Base-by-base conservation (phyloP, 2,888 invertebrate genomes). In the Luperina nickerlii region DNA sequence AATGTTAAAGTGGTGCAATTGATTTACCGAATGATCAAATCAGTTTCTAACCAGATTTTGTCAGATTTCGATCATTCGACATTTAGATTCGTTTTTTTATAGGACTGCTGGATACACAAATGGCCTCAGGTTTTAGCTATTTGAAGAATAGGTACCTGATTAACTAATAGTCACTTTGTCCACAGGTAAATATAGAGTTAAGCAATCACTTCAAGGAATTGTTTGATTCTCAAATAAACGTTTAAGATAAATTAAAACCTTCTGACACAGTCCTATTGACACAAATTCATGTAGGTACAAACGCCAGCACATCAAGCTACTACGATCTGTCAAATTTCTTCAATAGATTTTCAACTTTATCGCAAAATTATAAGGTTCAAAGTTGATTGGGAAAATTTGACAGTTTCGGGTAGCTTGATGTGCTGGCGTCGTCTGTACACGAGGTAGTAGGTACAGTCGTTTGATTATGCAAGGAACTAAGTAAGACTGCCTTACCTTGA, bases 391-490 rank as follows among this genome's bases (percentile, higher is more conserved):
- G 32, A 32, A 32, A 32, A 0, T 32, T 32, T 32, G 32, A 32
- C 32, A 32, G 32, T 32, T 32, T 32, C 32, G 32, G 32, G 32
- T 32, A 32, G 32, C 32, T 32, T 32, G 32, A 32, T 32, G 32
- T 32, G 32, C 32, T 32, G 32, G 32, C 32, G 32, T 32, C 32
- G 32, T 32, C 32, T 32, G 32, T 32, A 32, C 1, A 11, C 15
- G n/a, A 74, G 74, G 42, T 45, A 51, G 32, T 68, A 68, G 42
- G 32, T 57, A 65, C 11, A 60, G 68, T 32, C 48, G 20, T 27
- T 65, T 42, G 63, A 67, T 76, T 87, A 80, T 81, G 85, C 81
- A 84, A 84, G 88, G 74, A 87, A 84, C 80, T 67, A 66, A 79
- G 79, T 74, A 62, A 86, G 2, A 82, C 87, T 67, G 87, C 76